Base-by-base conservation (phyloP, 2,797 vertebrate species). In the Crax fasciolata region DNA sequence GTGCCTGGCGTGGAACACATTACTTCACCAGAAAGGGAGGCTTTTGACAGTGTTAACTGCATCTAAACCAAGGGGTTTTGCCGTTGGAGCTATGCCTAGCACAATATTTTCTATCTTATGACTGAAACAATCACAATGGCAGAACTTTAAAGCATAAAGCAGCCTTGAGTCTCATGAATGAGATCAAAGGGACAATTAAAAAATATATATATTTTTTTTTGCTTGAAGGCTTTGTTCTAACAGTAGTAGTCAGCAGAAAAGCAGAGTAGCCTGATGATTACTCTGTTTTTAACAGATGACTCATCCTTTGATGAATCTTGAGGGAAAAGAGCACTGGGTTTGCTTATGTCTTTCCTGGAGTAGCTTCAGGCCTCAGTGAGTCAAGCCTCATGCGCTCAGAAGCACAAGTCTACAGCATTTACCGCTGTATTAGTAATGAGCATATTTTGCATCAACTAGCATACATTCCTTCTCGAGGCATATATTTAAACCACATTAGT, bases 211-310 rank as follows among this genome's bases (percentile, higher is more conserved):
- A 35, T n/a, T 52, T 38, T 58, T 44, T 57, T 46, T 51, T 38
- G 3, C 75, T 94, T 4, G 6, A 55, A 89, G 59, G 55, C 73
- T 94, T 96, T 95, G 63, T 91, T 92, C 82, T 90, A 78, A 86
- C 89, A 96, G 82, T 84, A 93, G 49, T 20, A 96, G 76, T 96
- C 94, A 96, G 84, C 89, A 96, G 84, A 95, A 96, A 94, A 93
- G 73, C 70, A 86, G 70, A 96, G 87, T 63, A 86, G 76, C 76
- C 87, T 88, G 84, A 86, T 93, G 94, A 94, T 95, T 90, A 84
- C 73, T 92, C 62, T 95, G 91, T 78, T 96, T 93, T 95, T 86
- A 96, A 95, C 55, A 91, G 73, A 96, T 96, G 94, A 96, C 52
- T 97, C 91, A 95, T 87, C 59, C 57, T 90, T 90, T 96, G 83